Evolutionary conservation across 2,113 vertebrate genomes (phyloP).

Genomic region (Mastomys natalensis): DNA sequence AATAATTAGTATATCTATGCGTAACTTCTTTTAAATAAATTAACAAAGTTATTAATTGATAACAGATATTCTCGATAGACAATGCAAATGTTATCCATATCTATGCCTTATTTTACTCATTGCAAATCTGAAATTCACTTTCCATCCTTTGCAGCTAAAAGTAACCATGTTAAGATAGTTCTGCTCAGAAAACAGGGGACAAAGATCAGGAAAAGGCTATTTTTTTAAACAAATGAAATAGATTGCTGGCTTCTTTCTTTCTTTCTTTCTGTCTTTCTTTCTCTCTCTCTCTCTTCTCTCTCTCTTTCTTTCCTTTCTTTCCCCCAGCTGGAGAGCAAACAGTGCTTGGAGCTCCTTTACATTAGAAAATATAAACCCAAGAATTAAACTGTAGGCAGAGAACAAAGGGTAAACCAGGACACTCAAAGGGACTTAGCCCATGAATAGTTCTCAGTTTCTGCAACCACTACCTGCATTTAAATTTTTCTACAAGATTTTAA

Average conservation of each 20-base stretch:
- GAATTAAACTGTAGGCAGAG: constrained; percentile 8
- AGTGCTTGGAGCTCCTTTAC: background rate
- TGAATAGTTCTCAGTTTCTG: background rate
- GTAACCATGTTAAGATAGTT: background rate
- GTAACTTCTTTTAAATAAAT: constrained; percentile 47
- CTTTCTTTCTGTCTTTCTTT: background rate
- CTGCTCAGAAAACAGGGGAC: background rate
- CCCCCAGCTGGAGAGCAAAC: background rate
- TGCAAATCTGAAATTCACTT: constrained; percentile 26
- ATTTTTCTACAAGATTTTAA: constrained; percentile 32
- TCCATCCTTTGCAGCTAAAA: background rate
- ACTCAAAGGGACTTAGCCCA: background rate
- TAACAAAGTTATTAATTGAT: background rate
- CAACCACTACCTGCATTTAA: background rate
- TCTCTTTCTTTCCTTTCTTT: background rate
- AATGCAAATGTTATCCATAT: background rate
- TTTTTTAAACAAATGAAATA: constrained; percentile 8
- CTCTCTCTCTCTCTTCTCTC: no score
- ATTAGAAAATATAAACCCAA: background rate
- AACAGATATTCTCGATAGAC: background rate
- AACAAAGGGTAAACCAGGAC: constrained; percentile 13
- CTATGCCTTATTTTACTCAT: constrained; percentile 25
- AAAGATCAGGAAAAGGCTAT: background rate
- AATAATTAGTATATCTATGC: background rate
- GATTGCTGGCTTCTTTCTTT: background rate